Conservation (phyloP, 2,888 invertebrate genomes). For the Anarsia innoxiella region DNA sequence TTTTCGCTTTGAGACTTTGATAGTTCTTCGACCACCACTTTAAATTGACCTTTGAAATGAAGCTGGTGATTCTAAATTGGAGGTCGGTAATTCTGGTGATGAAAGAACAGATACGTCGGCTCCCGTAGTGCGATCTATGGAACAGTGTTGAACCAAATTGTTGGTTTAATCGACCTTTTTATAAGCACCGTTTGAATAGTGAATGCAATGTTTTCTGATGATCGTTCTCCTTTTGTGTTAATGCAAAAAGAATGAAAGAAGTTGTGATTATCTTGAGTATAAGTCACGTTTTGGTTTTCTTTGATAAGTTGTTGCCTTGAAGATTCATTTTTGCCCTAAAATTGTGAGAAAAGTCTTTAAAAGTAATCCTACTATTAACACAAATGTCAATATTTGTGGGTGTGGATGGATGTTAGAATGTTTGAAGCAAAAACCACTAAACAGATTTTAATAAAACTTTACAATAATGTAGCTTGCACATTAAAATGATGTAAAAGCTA, state of each 20-base stretch:
- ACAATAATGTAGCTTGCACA: too few relatives aligned
- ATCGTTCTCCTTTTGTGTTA: conserved; percentile 22
- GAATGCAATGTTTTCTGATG: conserved; percentile 40
- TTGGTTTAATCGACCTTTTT: conserved; percentile 68
- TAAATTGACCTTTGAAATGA: conserved; percentile 17
- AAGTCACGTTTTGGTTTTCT: conserved; percentile 6
- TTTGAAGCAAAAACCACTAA: too few relatives aligned
- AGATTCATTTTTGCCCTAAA: too few relatives aligned
- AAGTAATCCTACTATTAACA: too few relatives aligned
- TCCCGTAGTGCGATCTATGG: conserved; percentile 67
- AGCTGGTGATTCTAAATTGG: conserved; percentile 2
- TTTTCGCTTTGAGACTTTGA: conserved; percentile 38
- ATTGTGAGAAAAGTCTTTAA: too few relatives aligned
- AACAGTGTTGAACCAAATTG: conserved; percentile 59
- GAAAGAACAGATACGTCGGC: conserved; percentile 36
- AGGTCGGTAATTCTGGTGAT: conserved; percentile 26
- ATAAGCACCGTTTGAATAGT: conserved; percentile 48
- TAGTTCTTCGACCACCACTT: conserved; percentile 31
- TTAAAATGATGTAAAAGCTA: too few relatives aligned
- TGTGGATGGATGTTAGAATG: too few relatives aligned
- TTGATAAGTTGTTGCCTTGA: too few relatives aligned
- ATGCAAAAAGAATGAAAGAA: conserved; percentile 29
- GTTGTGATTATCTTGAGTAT: conserved; percentile 4
- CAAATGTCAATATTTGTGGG: too few relatives aligned
- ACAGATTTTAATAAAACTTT: too few relatives aligned